Evolutionary conservation across 2,888 invertebrate species (phyloP), one percentile per base, ranked within the genome.

Genomic region (Mesochorus sp.): DNA sequence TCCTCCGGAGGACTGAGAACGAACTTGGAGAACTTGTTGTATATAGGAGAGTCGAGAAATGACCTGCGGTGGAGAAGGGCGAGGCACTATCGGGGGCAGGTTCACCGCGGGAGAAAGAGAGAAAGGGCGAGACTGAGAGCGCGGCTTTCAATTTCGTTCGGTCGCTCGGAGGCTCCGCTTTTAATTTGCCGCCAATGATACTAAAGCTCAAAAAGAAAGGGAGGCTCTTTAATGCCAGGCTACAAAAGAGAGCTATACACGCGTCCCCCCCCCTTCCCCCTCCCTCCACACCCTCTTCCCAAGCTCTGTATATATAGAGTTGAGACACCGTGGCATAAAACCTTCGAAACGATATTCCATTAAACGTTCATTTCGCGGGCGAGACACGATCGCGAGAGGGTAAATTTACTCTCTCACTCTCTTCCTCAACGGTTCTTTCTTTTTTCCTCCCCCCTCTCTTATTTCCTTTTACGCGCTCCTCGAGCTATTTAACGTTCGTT

Each of bases 141-240:
- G 49, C 74, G 51, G 82, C 80, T 82, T 84, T 85, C 82, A 84
- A 85, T 87, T 85, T 83, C 72, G 81, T 83, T 85, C 84, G 85
- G 84, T 71, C 80, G 83, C 84, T 86, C 85, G 86, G 84, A 85
- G 83, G 70, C 75, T 78, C 83, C 81, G 81, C 73, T 79, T 86
- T 85, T 83, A 87, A 86, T 87, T 87, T 86, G 67, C 84, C 83
- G 85, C 85, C 83, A 86, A 86, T 85, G 85, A 87, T 86, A 87
- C 86, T 86, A 84, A 87, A 86, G 81, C 76, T 74, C 76, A 77
- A 77, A 44, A 83, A 81, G 82, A 85, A 83, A 68, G 76, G 79
- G 73, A 73, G 79, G 76, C 73, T 55, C 61, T 79, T 76, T 64
- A 80, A 81, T 79, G 72, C n/a, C 80, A 67, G 67, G 67, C 73